Evolutionary conservation across 2,888 invertebrate genomes (phyloP), one percentile per base, ranked within the genome.

Genomic region (Ophioninae sp.): DNA sequence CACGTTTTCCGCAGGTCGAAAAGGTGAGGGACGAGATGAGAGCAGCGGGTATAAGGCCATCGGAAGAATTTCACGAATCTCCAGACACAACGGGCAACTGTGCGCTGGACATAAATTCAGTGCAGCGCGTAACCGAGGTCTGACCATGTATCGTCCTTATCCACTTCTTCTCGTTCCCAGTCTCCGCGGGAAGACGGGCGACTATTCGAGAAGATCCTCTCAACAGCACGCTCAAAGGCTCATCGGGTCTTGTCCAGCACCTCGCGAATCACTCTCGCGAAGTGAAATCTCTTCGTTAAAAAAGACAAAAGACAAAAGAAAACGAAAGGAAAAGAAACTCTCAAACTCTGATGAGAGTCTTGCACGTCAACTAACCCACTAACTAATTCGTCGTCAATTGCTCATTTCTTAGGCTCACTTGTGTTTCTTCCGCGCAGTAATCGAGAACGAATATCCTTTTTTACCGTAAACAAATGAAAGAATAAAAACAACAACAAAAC

Each of bases 1-100:
- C 39, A 69, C 91, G 91, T 86, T 73, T 87, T 88, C 20, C 3
- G n/a, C 87, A 92, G 90, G 93, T 93, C 44, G 93, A 93, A 91
- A 94, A 94, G 37, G 94, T 95, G 62, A 94, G 95, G 50, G 95
- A 95, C 87, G 95, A 95, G 82, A 94, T 95, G 94, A 94, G 94
- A 77, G 94, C 94, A 59, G 95, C 94, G 73, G 95, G 95, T 6
- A 93, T 94, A 65, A 94, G 94, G 86, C 95, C 95, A 7, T 93
- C 93, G 74, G 95, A 95, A 87, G 95, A 95, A 86, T 94, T 95
- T 87, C 94, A 94, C 0, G 94, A 95, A 89, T 94, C 95, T 0
- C 94, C 94, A 6, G 94, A 91, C 79, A 94, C 94, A 89, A 94
- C 93, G 88, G 95, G 94, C 93, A 93, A 95, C 93, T 93, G 96